Evolutionary conservation across 2,113 vertebrate species (phyloP).

Genomic region (Gymnocephalus cernua): DNA sequence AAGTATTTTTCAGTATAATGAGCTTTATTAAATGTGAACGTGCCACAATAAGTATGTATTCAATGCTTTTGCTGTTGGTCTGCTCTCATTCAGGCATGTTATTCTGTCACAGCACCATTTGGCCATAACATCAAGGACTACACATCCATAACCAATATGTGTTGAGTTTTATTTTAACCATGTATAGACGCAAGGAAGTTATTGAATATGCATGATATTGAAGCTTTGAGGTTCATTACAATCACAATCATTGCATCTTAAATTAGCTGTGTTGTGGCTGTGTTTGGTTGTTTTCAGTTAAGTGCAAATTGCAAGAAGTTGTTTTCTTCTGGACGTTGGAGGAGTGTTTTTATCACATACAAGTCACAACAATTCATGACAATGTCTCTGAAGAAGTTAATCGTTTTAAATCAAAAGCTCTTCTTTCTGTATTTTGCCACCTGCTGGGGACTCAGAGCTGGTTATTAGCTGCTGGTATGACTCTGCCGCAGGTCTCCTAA

Average conservation of each 20-base stretch:
- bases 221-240: slow-evolving; percentile 45
- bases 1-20: slow-evolving; percentile 26
- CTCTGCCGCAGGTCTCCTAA: slow-evolving; percentile 8
- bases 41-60: slow-evolving; percentile 23
- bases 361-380: slow-evolving; percentile 16
- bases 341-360: neutral
- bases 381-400: slow-evolving; percentile 10
- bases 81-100: slow-evolving; percentile 28
- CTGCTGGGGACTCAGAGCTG: neutral
- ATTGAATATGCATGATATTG: slow-evolving; percentile 37
- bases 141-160: slow-evolving; percentile 50
- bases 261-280: slow-evolving; percentile 23
- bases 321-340: slow-evolving; percentile 31
- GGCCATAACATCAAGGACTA: slow-evolving; percentile 39
- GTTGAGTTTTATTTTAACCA: slow-evolving; percentile 33
- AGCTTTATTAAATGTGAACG: slow-evolving; percentile 44
- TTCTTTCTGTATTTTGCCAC: neutral
- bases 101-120: slow-evolving; percentile 41
- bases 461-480: neutral
- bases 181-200: slow-evolving; percentile 8
- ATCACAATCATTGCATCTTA: slow-evolving; percentile 30
- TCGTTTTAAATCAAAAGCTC: slow-evolving; percentile 12
- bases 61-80: slow-evolving; percentile 27
- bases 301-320: slow-evolving; percentile 35
- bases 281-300: slow-evolving; percentile 37